Percentiles rank a stretch among this genome's conserved stretches.
These are phyloP conservation scores for Schrankia costaestrigalis DNA, from an alignment of 2,888 invertebrate species.

Conservation along the genomic window DNA sequence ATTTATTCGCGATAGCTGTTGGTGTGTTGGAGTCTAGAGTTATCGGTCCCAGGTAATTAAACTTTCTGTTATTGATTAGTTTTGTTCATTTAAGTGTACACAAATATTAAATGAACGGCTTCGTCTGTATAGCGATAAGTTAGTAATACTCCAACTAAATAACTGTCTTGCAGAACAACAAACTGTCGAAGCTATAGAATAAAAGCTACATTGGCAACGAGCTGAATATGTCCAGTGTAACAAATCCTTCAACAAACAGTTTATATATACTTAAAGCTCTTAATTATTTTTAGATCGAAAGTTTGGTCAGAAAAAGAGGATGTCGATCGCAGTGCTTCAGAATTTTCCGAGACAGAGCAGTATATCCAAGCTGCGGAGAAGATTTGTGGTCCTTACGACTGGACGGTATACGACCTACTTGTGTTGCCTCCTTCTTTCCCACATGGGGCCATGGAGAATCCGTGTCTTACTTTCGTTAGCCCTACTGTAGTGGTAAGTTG, in stretches of 20 bases:
- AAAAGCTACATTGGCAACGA: too few species aligned
- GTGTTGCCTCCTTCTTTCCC: conserved; percentile 97
- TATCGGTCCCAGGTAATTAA: conserved; percentile 87
- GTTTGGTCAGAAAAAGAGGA: conserved; percentile 95
- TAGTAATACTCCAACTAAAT: too few species aligned
- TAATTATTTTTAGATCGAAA: conserved; percentile 76
- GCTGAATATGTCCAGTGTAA: too few species aligned
- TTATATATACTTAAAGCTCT: not conserved
- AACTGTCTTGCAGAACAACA: too few species aligned
- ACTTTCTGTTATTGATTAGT: too few species aligned
- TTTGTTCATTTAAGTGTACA: too few species aligned
- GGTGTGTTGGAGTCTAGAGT: conserved; percentile 88
- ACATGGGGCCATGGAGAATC: conserved; percentile 98
- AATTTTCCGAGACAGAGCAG: conserved; percentile 93
- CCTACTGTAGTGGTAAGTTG: conserved; percentile 91
- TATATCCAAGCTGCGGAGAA: conserved; percentile 91
- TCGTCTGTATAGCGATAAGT: too few species aligned
- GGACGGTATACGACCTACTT: conserved; percentile 93
- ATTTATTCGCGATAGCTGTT: conserved; percentile 93
- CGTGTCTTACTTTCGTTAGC: conserved; percentile 96
- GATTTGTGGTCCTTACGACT: conserved; percentile 93
- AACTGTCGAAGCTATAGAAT: too few species aligned
- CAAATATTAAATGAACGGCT: too few species aligned
- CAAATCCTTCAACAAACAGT: not conserved
- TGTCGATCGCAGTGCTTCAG: conserved; percentile 91